phyloP scores from a whole-genome alignment of 2,888 invertebrate species.

The Carterocephalus palaemon region DNA sequence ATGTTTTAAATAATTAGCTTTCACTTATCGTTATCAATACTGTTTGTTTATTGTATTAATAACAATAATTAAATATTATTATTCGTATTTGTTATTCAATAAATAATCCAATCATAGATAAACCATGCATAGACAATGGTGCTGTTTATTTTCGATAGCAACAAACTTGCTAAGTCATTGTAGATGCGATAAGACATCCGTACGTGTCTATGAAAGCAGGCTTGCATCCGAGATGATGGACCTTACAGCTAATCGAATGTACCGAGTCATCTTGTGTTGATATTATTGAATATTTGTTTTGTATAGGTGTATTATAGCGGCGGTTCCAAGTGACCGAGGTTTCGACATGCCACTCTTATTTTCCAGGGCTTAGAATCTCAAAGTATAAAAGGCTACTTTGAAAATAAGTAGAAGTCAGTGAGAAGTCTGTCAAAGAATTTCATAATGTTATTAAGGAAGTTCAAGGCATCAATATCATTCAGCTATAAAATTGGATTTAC shows the following conservation, averaged over 20 bases:
- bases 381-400: no score
- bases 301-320: no score
- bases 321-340: no score
- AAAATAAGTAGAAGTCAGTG: no score
- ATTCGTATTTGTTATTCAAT: conserved; percentile 22
- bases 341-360: no score
- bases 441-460: no score
- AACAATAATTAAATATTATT: conserved; percentile 48
- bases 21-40: conserved; percentile 8
- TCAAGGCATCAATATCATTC: no score
- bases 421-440: no score
- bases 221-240: not conserved
- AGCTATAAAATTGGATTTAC: no score
- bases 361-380: no score
- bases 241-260: not conserved
- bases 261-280: not conserved
- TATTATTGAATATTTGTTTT: conserved; percentile 1
- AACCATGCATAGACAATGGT: conserved; percentile 11
- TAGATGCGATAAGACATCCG: conserved; percentile 42
- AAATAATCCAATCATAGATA: conserved; percentile 12
- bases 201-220: not conserved
- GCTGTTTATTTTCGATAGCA: conserved; percentile 67
- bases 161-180: conserved; percentile 60
- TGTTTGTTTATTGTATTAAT: conserved; percentile 40
- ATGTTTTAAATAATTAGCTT: not conserved